Percentiles rank a stretch among this genome's conserved stretches.
These are phyloP conservation scores for Zoanthus solanderi DNA, from an alignment of 92 coral and sea anemone species.

Conservation along the genomic window DNA sequence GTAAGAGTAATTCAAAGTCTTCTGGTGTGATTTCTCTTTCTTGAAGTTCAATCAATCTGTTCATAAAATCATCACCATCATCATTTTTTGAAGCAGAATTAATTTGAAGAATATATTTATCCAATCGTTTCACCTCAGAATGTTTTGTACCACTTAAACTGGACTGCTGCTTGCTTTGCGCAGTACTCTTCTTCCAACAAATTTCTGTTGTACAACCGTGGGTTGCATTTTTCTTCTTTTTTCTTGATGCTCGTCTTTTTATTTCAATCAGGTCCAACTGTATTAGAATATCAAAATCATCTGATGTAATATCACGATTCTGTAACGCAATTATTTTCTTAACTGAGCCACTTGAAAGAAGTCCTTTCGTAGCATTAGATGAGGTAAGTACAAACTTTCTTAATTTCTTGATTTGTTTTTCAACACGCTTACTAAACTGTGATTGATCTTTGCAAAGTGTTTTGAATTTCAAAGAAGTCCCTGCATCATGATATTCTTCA, in stretches of 20 bases:
- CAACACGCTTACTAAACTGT: conserved; percentile 15
- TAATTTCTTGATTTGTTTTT: conserved; percentile 17
- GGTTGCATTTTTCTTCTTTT: background rate
- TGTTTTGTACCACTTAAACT: background rate
- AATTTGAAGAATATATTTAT: conserved; percentile 43
- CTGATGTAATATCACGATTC: conserved; percentile 85
- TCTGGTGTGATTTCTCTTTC: conserved; percentile 92
- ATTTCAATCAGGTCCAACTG: conserved; percentile 70
- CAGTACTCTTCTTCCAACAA: background rate
- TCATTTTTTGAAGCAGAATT: conserved; percentile 27
- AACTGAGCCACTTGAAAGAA: conserved; percentile 31
- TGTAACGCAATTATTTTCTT: conserved; percentile 71
- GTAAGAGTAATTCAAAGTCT: conserved; percentile 85
- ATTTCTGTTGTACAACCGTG: background rate
- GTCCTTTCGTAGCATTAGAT: conserved; percentile 41
- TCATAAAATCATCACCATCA: conserved; percentile 42
- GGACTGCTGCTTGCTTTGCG: background rate
- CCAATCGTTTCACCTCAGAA: background rate
- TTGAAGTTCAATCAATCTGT: conserved; percentile 64
- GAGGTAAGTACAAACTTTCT: conserved; percentile 29
- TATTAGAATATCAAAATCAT: conserved; percentile 85
- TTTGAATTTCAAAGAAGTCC: background rate
- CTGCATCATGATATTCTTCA: background rate
- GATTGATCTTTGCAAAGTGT: background rate
- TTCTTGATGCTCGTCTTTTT: background rate